Evolutionary conservation across 2,888 invertebrate genomes (phyloP), one percentile per base, ranked within the genome.

Genomic region (Andrena hattorfiana): DNA sequence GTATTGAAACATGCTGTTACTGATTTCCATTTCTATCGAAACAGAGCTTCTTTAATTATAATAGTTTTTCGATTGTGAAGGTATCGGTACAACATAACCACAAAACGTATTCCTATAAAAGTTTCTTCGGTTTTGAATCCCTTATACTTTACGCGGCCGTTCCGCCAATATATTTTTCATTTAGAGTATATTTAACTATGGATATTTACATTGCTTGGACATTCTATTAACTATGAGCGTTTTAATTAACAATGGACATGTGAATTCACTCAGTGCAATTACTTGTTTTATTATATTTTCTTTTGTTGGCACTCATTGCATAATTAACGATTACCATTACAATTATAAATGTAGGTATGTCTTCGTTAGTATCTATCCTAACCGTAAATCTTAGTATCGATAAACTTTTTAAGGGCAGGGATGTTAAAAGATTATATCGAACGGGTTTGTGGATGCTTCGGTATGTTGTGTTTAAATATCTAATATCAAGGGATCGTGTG

Each of bases 341-440:
- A 23, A 54, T 54, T 20, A n/a, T 20, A n/a, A 49, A n/a, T 42
- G 23, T 3, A 48, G 35, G 8, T 66, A 28, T 7, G 7, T 49
- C n/a, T n/a, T 42, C 0, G 10, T 42, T 28, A 30, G 10, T 62
- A 48, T 48, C 4, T 2, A 5, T 30, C 32, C 20, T 42, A 28
- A 68, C 62, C 3, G 56, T 56, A 35, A 67, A 2, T n/a, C 0
- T 5, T 28, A 10, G 3, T n/a, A n/a, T 16, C 4, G 16, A 42
- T 42, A 16, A 13, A 10, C 5, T 10, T 7, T 8, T 7, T 8
- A 48, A 16, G 13, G 32, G 63, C 56, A 77, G 30, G 56, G 60
- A 56, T 6, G 10, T 48, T 64, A 2, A 23, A 69, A 56, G 28
- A 56, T 69, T 73, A 32, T 42, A 56, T 42, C 13, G 13, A 42